These are phyloP conservation scores for Microcaecilia unicolor DNA, from an alignment of 2,797 vertebrate species.

Conservation along the genomic window DNA sequence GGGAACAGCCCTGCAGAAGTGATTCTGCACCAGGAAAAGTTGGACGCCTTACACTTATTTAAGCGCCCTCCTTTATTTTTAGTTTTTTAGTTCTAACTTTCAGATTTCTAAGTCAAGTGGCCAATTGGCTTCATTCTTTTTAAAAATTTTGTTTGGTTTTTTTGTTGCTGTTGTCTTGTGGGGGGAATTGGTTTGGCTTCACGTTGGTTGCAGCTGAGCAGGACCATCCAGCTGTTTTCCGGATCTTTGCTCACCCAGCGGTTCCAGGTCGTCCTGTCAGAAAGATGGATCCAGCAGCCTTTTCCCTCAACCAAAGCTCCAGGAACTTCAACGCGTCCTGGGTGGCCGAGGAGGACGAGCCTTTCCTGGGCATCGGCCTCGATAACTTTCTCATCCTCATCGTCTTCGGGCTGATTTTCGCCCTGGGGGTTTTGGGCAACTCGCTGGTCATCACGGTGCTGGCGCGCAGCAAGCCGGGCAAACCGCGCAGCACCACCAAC, in stretches of 20 bases:
- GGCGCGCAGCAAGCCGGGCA: conserved; percentile 77
- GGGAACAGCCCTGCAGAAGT: too few species aligned
- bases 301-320: conserved; percentile 18
- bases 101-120: too few species aligned
- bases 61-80: too few species aligned
- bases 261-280: not conserved
- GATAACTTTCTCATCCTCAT: conserved; percentile 84
- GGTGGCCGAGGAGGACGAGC: conserved; percentile 3
- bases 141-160: too few species aligned
- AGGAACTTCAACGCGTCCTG: conserved; percentile 10
- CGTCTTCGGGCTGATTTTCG: conserved; percentile 84
- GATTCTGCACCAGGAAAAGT: too few species aligned
- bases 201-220: too few species aligned
- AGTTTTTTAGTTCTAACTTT: too few species aligned
- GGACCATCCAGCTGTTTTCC: rapidly evolving
- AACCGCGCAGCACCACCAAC: conserved; percentile 85
- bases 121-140: too few species aligned
- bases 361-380: conserved; percentile 69
- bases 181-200: too few species aligned
- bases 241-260: rapidly evolving
- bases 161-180: too few species aligned
- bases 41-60: too few species aligned
- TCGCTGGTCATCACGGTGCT: conserved; percentile 90
- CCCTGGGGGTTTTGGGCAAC: conserved; percentile 86
- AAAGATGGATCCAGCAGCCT: conserved; percentile 26